Evolutionary conservation across 2,797 vertebrate genomes (phyloP).

Genomic region (Spinibarbus caldwelli): DNA sequence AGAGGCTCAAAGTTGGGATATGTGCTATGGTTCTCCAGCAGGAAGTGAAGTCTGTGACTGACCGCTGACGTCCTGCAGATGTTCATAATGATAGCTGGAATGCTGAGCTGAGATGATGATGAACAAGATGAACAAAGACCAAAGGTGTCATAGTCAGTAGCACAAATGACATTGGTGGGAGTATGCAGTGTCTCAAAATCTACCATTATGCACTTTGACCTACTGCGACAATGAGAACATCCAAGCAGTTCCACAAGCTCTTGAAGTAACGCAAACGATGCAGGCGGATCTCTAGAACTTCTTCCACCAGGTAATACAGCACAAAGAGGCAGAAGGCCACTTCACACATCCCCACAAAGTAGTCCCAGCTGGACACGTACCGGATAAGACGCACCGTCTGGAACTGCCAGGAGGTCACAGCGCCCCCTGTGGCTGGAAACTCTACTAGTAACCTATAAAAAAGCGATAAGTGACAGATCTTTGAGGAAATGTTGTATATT

Average conservation of each 20-base stretch:
- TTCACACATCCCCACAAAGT: slow-evolving; percentile 92
- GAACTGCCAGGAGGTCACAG: slow-evolving; percentile 92
- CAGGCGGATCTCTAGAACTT: slow-evolving; percentile 91
- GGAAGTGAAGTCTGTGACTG: slow-evolving; percentile 78
- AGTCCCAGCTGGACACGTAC: slow-evolving; percentile 91
- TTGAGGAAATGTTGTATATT: neutral
- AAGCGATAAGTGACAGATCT: neutral
- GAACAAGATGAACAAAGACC: neutral
- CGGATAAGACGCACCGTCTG: slow-evolving; percentile 91
- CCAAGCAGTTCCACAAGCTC: slow-evolving; percentile 95
- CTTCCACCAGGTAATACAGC: slow-evolving; percentile 95
- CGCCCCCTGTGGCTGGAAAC: slow-evolving; percentile 94
- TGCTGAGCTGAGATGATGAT: slow-evolving; percentile 80
- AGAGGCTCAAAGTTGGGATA: slow-evolving; percentile 89
- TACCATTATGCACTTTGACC: slow-evolving; percentile 48
- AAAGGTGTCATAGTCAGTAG: neutral
- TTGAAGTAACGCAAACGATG: slow-evolving; percentile 92
- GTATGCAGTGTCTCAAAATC: neutral
- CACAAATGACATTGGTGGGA: neutral
- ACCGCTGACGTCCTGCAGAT: slow-evolving; percentile 86
- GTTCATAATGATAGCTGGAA: slow-evolving; percentile 87
- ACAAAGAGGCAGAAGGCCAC: slow-evolving; percentile 93
- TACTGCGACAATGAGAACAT: slow-evolving; percentile 90
- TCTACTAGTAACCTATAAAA: slow-evolving; percentile 88
- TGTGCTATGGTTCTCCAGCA: slow-evolving; percentile 85